These are phyloP conservation scores for Diplodus sargus DNA, from an alignment of 2,797 vertebrate species.

Conservation along the genomic window DNA sequence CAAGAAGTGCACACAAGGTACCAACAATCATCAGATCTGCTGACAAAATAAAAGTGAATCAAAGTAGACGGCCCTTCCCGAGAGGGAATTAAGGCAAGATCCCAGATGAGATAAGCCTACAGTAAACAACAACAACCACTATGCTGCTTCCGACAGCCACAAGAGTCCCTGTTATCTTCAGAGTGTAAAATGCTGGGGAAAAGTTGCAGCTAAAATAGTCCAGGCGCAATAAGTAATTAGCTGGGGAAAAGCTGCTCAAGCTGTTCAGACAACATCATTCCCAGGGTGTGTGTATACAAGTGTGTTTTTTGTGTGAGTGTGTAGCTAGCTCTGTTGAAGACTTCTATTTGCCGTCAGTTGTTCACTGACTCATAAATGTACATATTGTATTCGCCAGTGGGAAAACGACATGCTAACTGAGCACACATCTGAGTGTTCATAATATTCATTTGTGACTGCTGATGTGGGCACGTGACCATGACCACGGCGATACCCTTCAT, in stretches of 20 bases:
- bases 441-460: slow-evolving; percentile 18
- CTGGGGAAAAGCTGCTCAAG: slow-evolving; percentile 68
- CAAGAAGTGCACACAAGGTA: not conserved
- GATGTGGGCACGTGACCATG: slow-evolving; percentile 3
- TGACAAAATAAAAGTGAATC: slow-evolving; percentile 41
- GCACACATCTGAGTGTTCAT: slow-evolving; percentile 17
- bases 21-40: slow-evolving; percentile 35
- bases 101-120: slow-evolving; percentile 51
- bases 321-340: slow-evolving; percentile 23
- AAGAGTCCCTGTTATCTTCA: slow-evolving; percentile 63
- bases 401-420: slow-evolving; percentile 42
- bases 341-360: slow-evolving; percentile 43
- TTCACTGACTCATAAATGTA: slow-evolving; percentile 54
- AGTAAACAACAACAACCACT: slow-evolving; percentile 57
- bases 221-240: slow-evolving; percentile 69
- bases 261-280: slow-evolving; percentile 71
- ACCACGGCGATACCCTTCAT: not conserved
- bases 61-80: slow-evolving; percentile 31
- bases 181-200: slow-evolving; percentile 60
- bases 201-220: slow-evolving; percentile 67
- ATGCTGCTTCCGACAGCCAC: slow-evolving; percentile 50
- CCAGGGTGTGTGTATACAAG: slow-evolving; percentile 11
- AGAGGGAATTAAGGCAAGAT: slow-evolving; percentile 48
- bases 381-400: slow-evolving; percentile 37
- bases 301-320: slow-evolving; percentile 9